Evolutionary conservation across 2,888 invertebrate species (phyloP).

Genomic region (Lochmaea crataegi): DNA sequence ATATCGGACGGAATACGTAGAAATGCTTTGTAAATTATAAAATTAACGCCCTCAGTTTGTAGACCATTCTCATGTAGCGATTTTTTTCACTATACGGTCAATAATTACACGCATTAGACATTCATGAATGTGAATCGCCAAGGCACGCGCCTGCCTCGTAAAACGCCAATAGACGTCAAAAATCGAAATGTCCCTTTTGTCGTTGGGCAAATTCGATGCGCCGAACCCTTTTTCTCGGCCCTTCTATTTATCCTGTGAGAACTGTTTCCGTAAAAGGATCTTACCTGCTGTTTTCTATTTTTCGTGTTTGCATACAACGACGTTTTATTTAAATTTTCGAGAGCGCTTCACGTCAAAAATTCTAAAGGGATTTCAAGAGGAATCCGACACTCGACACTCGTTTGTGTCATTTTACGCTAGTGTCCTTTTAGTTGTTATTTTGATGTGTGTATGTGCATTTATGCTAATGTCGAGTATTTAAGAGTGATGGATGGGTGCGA

Average conservation of each 20-base stretch:
- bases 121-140: slow-evolving; percentile 47
- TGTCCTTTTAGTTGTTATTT: slow-evolving; percentile 25
- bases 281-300: slow-evolving; percentile 16
- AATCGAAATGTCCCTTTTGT: slow-evolving; percentile 46
- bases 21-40: background rate
- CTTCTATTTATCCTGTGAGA: slow-evolving; percentile 24
- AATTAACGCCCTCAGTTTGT: background rate
- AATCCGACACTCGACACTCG: slow-evolving; percentile 44
- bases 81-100: slow-evolving; percentile 10
- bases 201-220: slow-evolving; percentile 50
- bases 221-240: slow-evolving; percentile 47
- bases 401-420: slow-evolving; percentile 16
- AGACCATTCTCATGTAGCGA: background rate
- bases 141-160: slow-evolving; percentile 47
- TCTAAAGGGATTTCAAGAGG: slow-evolving; percentile 39
- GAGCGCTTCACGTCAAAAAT: slow-evolving; percentile 50
- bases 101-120: slow-evolving; percentile 36
- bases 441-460: slow-evolving; percentile 20
- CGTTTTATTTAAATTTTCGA: slow-evolving; percentile 52
- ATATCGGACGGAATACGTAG: too few relatives aligned
- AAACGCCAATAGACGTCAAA: slow-evolving; percentile 19
- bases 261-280: slow-evolving; percentile 28
- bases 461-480: slow-evolving; percentile 21
- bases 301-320: slow-evolving; percentile 51
- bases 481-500: slow-evolving; percentile 10